phyloP scores from a whole-genome alignment of 2,113 vertebrate genomes.

The Megaceryle torquata region DNA sequence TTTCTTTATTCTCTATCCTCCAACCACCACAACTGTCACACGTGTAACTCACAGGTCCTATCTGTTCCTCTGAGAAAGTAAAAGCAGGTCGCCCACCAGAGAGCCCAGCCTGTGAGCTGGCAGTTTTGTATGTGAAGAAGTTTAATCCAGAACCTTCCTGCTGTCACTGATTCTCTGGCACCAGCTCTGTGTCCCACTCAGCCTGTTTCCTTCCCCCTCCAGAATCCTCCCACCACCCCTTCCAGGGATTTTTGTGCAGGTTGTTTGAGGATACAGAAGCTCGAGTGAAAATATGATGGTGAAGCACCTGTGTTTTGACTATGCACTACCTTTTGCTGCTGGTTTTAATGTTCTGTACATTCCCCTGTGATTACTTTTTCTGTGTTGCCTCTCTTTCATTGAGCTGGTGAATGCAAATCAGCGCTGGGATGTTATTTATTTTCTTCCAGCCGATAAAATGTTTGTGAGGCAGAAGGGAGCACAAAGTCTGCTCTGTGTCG shows the following conservation, averaged over 20 bases:
- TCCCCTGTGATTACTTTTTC: background rate
- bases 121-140: background rate
- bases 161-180: background rate
- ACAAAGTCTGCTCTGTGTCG: background rate
- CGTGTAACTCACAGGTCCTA: background rate
- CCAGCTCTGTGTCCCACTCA: background rate
- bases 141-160: background rate
- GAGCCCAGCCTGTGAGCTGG: background rate
- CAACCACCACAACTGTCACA: background rate
- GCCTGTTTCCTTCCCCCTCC: background rate
- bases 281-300: background rate
- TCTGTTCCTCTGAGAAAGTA: background rate
- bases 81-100: background rate
- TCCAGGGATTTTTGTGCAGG: background rate
- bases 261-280: background rate
- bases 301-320: slow-evolving; percentile 8
- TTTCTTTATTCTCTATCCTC: background rate
- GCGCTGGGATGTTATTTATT: background rate
- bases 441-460: background rate
- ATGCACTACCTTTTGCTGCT: background rate
- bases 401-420: slow-evolving; percentile 18
- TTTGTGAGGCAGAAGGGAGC: background rate
- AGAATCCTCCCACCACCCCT: background rate
- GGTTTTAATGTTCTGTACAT: background rate
- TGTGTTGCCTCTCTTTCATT: background rate